Conservation (phyloP, 2,797 vertebrate species). For the Ambastaia sidthimunki region DNA sequence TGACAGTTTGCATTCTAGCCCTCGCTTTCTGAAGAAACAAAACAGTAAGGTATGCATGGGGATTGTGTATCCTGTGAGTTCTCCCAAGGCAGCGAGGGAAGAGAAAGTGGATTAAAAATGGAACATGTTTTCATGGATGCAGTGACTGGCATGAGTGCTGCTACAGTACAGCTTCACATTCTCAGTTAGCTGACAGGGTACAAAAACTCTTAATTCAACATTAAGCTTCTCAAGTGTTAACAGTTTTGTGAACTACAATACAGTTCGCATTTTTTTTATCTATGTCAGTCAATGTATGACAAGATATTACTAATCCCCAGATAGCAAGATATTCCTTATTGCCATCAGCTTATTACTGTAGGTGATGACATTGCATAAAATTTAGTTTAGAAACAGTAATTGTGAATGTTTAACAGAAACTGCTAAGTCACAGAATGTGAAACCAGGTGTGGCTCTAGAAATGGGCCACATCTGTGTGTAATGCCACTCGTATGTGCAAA, state of each 20-base stretch:
- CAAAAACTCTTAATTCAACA: neutral
- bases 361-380: no score
- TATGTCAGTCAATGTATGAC: slow-evolving; percentile 7
- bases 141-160: slow-evolving; percentile 45
- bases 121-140: slow-evolving; percentile 31
- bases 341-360: neutral
- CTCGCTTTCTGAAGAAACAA: neutral
- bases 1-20: slow-evolving; percentile 10
- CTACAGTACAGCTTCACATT: neutral
- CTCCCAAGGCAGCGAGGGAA: neutral
- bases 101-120: slow-evolving; percentile 8
- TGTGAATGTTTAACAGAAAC: no score
- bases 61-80: neutral
- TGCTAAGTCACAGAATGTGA: no score
- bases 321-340: neutral
- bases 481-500: neutral
- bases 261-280: neutral
- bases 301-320: slow-evolving; percentile 2
- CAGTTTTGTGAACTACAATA: slow-evolving; percentile 7
- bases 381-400: no score
- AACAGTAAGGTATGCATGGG: neutral
- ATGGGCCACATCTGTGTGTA: neutral
- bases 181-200: neutral
- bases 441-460: neutral
- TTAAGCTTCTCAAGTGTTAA: neutral